A percentile compares a stretch with the other conserved stretches of the same genome.
These are phyloP conservation scores for Atethmia centrago DNA, from an alignment of 2,888 invertebrate genomes.

Conservation along the genomic window DNA sequence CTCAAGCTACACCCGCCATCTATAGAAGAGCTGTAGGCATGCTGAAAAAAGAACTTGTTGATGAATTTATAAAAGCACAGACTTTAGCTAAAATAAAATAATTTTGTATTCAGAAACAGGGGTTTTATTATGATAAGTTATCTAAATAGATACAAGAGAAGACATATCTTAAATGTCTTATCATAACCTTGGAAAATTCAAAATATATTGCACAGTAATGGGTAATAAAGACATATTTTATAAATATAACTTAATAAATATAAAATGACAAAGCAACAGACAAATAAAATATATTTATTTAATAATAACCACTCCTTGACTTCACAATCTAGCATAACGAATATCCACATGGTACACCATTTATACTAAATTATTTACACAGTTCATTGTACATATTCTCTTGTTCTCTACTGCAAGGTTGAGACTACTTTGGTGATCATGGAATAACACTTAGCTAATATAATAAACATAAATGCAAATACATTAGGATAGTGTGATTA, in stretches of 20 bases:
- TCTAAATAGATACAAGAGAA: conserved; percentile 54
- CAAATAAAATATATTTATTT: conserved; percentile 88
- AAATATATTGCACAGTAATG: conserved; percentile 34
- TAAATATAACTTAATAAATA: conserved; percentile 40
- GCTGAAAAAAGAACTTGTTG: conserved; percentile 88
- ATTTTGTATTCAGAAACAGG: conserved; percentile 47
- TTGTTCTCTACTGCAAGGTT: conserved; percentile 75
- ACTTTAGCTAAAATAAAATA: conserved; percentile 87
- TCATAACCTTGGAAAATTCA: conserved; percentile 45
- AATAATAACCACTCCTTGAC: conserved; percentile 84
- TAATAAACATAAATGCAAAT: conserved; percentile 87
- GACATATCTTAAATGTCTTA: conserved; percentile 46
- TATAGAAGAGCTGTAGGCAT: conserved; percentile 92
- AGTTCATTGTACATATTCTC: conserved; percentile 82
- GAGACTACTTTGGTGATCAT: conserved; percentile 87
- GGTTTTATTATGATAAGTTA: conserved; percentile 61
- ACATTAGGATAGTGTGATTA: conserved; percentile 76
- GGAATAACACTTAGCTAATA: conserved; percentile 89
- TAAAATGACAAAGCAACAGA: conserved; percentile 71
- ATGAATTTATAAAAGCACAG: conserved; percentile 89
- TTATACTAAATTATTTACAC: conserved; percentile 89
- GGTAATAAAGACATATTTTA: conserved; percentile 39
- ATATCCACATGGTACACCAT: conserved; percentile 86
- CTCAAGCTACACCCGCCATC: conserved; percentile 89
- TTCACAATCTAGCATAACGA: conserved; percentile 87